These are phyloP conservation scores for Eupithecia vulgata DNA, from an alignment of 2,888 invertebrate genomes.

Conservation along the genomic window DNA sequence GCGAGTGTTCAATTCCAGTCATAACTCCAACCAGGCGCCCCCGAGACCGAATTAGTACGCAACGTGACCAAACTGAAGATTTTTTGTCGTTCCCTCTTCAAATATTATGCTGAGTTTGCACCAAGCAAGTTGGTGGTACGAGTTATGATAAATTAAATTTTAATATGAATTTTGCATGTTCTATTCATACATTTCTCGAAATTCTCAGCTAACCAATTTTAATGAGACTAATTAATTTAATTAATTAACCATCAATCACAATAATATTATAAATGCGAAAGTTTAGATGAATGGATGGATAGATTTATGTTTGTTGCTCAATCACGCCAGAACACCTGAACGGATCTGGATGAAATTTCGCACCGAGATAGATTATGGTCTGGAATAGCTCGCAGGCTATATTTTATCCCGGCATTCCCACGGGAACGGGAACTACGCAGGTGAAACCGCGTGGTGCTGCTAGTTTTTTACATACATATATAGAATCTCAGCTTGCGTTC, in stretches of 20 bases:
- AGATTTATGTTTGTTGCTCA: too few species aligned
- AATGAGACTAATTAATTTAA: background rate
- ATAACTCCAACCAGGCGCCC: constrained; percentile 65
- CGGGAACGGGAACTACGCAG: too few species aligned
- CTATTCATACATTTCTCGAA: background rate
- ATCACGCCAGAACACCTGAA: too few species aligned
- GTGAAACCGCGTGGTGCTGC: too few species aligned
- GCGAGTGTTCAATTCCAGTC: constrained; percentile 60
- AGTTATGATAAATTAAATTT: constrained; percentile 27
- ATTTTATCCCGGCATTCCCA: too few species aligned
- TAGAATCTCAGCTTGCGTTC: background rate
- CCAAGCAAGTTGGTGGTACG: constrained; percentile 26
- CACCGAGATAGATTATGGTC: too few species aligned
- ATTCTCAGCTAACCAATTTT: background rate
- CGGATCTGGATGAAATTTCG: too few species aligned
- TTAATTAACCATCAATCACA: background rate
- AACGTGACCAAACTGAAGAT: constrained; percentile 77
- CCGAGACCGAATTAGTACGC: constrained; percentile 75
- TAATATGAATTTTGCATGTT: background rate
- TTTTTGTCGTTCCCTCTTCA: constrained; percentile 67
- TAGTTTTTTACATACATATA: too few species aligned
- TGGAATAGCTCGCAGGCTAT: too few species aligned
- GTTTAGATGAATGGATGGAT: too few species aligned
- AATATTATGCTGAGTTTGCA: constrained; percentile 52
- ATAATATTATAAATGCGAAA: too few species aligned